Base-by-base conservation (phyloP, 2,888 invertebrate species). In the Leptinotarsa peninsularis region DNA sequence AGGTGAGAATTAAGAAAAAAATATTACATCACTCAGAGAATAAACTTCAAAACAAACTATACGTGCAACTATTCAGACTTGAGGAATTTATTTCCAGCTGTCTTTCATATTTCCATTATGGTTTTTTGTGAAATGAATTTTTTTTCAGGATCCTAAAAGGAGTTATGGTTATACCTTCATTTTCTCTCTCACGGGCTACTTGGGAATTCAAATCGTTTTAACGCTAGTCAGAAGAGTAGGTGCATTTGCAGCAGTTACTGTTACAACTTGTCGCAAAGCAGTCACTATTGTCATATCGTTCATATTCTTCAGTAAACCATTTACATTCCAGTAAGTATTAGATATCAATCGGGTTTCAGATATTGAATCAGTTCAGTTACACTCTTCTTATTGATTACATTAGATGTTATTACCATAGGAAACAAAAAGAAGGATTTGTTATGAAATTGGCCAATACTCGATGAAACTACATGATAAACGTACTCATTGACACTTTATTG, bases 231-330 rank as follows among this genome's bases (percentile, higher is more conserved):
- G 95, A 82, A 94, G 94, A 52, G 94, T 94, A 85, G 98, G 98
- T 50, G 98, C 98, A 13, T 94, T 98, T 21, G 92, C 95, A 54
- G 97, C 98, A 0, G 98, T 98, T 0, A 98, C 98, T 0, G 96
- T 98, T 1, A 96, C 96, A 15, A 96, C 96, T 0, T 95, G 94
- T 84, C 90, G 96, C 68, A 98, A 98, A 89, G 97, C 96, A 0
- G 91, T 98, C 21, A 96, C 98, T 4, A 98, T 98, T 74, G 90
- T 96, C 50, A 91, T 98, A 80, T 98, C 98, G 0, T 99, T 99
- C 89, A 81, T 98, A 72, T 92, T 98, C 84, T 99, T 99, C 87
- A 93, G 94, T 87, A 98, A 98, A 88, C 98, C 98, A 27, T 92
- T 95, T 79, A 87, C 86, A 50, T 84, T 87, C 82, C 96, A 97